Percentiles rank a stretch among this genome's conserved stretches.
These are phyloP conservation scores for Scartelaos histophorus DNA, from an alignment of 2,113 vertebrate species.

Conservation along the genomic window DNA sequence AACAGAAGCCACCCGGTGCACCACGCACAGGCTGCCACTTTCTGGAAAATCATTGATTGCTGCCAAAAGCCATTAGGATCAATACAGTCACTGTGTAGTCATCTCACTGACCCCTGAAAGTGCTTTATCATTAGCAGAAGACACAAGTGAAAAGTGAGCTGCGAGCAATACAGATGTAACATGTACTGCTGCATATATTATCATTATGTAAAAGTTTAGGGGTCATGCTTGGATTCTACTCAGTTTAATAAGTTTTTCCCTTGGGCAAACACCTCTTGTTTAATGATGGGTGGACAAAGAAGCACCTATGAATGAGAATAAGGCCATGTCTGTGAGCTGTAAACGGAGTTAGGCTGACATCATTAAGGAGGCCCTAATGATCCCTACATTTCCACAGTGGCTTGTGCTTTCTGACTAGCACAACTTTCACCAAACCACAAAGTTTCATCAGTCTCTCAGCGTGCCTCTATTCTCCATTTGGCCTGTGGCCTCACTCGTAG, in stretches of 20 bases:
- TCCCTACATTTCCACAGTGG: conserved; percentile 43
- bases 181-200: neutral
- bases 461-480: conserved; percentile 50
- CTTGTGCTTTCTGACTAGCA: conserved; percentile 24
- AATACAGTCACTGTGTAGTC: conserved; percentile 51
- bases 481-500: conserved; percentile 30
- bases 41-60: conserved; percentile 58
- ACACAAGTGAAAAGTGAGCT: neutral
- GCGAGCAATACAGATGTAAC: neutral
- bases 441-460: conserved; percentile 31
- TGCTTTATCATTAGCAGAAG: neutral
- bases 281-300: conserved; percentile 37
- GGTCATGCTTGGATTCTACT: neutral
- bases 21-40: conserved; percentile 21
- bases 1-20: conserved; percentile 42
- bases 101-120: conserved; percentile 27
- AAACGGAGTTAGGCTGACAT: conserved; percentile 50
- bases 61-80: conserved; percentile 42
- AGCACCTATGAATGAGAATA: conserved; percentile 29
- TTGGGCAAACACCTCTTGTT: conserved; percentile 11
- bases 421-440: conserved; percentile 12
- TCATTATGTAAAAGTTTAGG: neutral
- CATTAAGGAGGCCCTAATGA: conserved; percentile 59
- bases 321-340: conserved; percentile 27
- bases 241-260: conserved; percentile 7